A percentile compares a stretch with the other conserved stretches of the same genome.
phyloP scores from a whole-genome alignment of 2,888 invertebrate genomes.

The Lydus trimaculatus region DNA sequence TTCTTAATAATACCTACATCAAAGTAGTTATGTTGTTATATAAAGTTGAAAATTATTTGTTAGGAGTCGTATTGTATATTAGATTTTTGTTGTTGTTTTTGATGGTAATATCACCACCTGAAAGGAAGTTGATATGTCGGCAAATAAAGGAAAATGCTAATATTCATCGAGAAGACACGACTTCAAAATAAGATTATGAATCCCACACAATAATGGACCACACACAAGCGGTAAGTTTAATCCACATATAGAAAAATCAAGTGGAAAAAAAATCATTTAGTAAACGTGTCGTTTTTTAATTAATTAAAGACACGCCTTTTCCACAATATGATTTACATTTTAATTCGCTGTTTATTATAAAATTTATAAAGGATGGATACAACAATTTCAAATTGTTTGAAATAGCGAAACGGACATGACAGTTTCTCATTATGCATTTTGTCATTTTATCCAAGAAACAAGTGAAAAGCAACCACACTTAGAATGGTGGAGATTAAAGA shows the following conservation, averaged over 20 bases:
- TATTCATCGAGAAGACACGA: slow-evolving; percentile 25
- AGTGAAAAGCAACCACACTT: background rate
- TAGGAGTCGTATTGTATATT: no score
- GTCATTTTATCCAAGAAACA: slow-evolving; percentile 29
- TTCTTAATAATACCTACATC: no score
- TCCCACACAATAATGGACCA: slow-evolving; percentile 38
- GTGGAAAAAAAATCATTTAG: slow-evolving; percentile 29
- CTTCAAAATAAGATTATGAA: slow-evolving; percentile 34
- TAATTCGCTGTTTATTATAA: background rate
- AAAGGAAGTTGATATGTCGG: background rate
- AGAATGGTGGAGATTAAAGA: no score
- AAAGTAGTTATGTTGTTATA: background rate
- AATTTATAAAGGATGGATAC: background rate
- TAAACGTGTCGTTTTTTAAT: slow-evolving; percentile 34
- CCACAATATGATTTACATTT: slow-evolving; percentile 29
- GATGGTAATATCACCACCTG: background rate
- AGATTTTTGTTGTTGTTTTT: no score
- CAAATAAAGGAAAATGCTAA: slow-evolving; percentile 25
- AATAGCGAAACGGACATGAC: slow-evolving; percentile 47
- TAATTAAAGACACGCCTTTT: slow-evolving; percentile 40
- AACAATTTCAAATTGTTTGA: slow-evolving; percentile 37
- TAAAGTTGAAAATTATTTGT: background rate
- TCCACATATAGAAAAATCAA: slow-evolving; percentile 19
- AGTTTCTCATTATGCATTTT: slow-evolving; percentile 43
- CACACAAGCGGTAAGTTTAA: slow-evolving; percentile 35